Conservation (phyloP, 2,888 invertebrate genomes). For the Arenicola marina region DNA sequence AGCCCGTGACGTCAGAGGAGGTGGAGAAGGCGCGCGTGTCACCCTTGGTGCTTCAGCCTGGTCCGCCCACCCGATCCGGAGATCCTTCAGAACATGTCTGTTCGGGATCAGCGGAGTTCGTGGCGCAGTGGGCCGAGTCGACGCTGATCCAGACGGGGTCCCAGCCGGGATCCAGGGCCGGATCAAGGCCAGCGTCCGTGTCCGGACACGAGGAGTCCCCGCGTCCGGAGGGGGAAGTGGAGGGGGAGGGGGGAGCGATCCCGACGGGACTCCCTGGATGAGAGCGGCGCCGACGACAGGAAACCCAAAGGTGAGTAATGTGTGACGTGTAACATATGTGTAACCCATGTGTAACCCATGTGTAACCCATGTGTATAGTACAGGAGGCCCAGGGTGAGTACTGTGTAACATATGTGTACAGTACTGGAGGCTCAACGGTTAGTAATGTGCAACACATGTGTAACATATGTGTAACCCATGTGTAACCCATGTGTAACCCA, state of each 20-base stretch:
- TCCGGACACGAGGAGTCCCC: too few relatives aligned
- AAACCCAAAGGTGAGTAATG: not conserved
- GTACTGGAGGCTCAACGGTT: too few relatives aligned
- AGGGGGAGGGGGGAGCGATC: too few relatives aligned
- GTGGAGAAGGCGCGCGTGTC: conserved; percentile 67
- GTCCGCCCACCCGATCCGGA: conserved; percentile 61
- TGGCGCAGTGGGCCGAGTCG: conserved; percentile 66
- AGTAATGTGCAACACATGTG: too few relatives aligned
- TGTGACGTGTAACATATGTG: too few relatives aligned
- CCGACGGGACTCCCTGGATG: not conserved
- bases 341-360: too few relatives aligned
- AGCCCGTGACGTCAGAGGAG: conserved; percentile 75
- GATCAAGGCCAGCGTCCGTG: conserved; percentile 1
- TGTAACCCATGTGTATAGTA: too few relatives aligned
- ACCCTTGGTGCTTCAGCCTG: conserved; percentile 64
- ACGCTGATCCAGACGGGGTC: conserved; percentile 58
- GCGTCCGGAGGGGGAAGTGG: too few relatives aligned
- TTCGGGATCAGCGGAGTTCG: conserved; percentile 59
- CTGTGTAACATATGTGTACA: too few relatives aligned
- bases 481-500: too few relatives aligned
- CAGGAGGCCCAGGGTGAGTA: too few relatives aligned
- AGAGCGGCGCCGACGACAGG: not conserved
- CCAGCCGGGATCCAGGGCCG: not conserved
- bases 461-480: too few relatives aligned
- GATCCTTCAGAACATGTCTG: conserved; percentile 46